Evolutionary conservation across 2,888 invertebrate species (phyloP).

Genomic region (Lottia scabra): DNA sequence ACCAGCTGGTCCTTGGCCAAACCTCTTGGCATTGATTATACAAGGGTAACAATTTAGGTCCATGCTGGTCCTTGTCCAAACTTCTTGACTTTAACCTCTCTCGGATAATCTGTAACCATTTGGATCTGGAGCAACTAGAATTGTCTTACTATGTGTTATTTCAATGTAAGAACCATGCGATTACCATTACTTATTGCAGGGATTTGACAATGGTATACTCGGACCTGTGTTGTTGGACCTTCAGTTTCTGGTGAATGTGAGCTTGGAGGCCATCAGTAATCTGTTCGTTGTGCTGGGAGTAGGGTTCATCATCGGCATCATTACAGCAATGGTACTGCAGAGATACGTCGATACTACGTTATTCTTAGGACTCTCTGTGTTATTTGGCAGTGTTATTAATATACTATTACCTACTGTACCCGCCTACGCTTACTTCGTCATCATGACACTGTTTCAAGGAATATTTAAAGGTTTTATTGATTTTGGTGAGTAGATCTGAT

Average conservation of each 20-base stretch:
- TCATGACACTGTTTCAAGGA: slow-evolving; percentile 25
- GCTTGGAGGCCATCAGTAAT: slow-evolving; percentile 24
- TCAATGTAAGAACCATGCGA: no score
- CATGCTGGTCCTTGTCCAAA: no score
- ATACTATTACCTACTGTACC: slow-evolving; percentile 20
- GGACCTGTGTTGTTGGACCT: slow-evolving; percentile 34
- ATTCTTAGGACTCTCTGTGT: slow-evolving; percentile 23
- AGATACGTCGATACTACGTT: slow-evolving; percentile 12
- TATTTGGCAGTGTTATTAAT: slow-evolving; percentile 24
- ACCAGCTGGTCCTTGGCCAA: no score
- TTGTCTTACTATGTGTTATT: no score
- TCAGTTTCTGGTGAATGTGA: slow-evolving; percentile 11
- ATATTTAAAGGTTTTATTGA: slow-evolving; percentile 31
- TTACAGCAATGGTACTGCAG: slow-evolving; percentile 16
- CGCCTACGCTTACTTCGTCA: slow-evolving; percentile 16
- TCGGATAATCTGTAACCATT: no score
- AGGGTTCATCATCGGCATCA: slow-evolving; percentile 25
- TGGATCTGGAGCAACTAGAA: no score
- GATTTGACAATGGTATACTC: slow-evolving; percentile 33
- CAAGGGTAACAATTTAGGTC: no score
- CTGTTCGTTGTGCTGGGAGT: slow-evolving; percentile 28
- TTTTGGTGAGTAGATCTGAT: slow-evolving; percentile 25
- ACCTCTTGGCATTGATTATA: no score
- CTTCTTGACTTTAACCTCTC: no score
- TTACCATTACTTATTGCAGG: slow-evolving; percentile 29